These are phyloP conservation scores for Rhinogobio ventralis DNA, from an alignment of 2,797 vertebrate genomes.

Conservation along the genomic window DNA sequence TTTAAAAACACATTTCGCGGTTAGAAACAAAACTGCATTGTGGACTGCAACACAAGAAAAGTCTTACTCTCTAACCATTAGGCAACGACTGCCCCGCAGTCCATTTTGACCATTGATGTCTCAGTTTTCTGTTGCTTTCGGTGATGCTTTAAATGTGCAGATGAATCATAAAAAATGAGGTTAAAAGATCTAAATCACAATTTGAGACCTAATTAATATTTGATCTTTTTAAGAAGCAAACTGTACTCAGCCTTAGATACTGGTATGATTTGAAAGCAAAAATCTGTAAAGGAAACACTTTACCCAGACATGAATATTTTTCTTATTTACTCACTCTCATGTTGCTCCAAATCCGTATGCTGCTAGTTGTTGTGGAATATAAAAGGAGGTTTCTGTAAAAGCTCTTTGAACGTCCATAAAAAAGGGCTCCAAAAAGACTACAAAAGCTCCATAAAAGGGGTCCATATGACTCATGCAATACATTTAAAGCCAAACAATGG, in stretches of 20 bases:
- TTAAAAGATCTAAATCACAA: constrained; percentile 36
- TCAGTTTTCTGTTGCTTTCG: constrained; percentile 41
- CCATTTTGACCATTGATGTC: not conserved
- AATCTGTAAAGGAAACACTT: not conserved
- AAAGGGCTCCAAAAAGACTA: constrained; percentile 22
- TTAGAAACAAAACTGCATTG: not conserved
- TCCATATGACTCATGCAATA: constrained; percentile 6
- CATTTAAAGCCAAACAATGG: not conserved
- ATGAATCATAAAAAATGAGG: constrained; percentile 29
- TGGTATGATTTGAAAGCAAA: not conserved
- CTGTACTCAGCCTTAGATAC: constrained; percentile 30
- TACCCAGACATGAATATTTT: not conserved
- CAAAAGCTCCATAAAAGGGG: not conserved
- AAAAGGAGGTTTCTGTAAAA: constrained; percentile 4
- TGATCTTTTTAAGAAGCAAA: constrained; percentile 47
- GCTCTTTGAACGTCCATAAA: not conserved
- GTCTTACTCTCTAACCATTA: no score
- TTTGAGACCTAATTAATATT: constrained; percentile 34
- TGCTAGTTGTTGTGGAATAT: not conserved
- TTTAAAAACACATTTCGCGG: constrained; percentile 6
- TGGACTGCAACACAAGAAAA: not conserved
- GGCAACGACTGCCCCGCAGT: no score
- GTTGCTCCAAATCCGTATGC: not conserved
- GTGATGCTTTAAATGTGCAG: constrained; percentile 29
- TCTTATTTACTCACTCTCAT: constrained; percentile 8